These are phyloP conservation scores for Helicoverpa assulta DNA, from an alignment of 2,888 invertebrate species.

Conservation along the genomic window DNA sequence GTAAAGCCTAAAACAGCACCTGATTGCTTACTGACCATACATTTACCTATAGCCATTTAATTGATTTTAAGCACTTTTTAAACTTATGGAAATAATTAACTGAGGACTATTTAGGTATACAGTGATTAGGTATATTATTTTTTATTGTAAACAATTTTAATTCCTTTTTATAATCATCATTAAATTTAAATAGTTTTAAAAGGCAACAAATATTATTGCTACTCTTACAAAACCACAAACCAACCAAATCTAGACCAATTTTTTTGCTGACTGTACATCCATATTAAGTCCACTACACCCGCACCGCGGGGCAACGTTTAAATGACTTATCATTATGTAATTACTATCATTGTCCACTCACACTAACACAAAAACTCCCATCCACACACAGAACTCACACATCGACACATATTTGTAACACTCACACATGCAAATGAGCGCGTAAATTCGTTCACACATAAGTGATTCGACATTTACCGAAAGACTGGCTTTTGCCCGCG, in stretches of 20 bases:
- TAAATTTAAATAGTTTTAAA: too few species aligned
- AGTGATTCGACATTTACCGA: slow-evolving; percentile 11
- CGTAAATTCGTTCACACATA: slow-evolving; percentile 32
- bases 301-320: slow-evolving; percentile 85
- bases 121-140: too few species aligned
- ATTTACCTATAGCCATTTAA: too few species aligned
- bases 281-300: slow-evolving; percentile 80
- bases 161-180: too few species aligned
- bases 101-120: too few species aligned
- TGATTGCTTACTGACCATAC: too few species aligned
- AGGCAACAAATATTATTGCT: background rate
- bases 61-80: background rate
- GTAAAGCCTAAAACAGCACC: too few species aligned
- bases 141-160: too few species aligned
- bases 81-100: too few species aligned
- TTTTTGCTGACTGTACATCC: slow-evolving; percentile 74
- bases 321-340: slow-evolving; percentile 90
- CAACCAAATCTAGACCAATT: slow-evolving; percentile 38
- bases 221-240: slow-evolving; percentile 6
- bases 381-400: slow-evolving; percentile 47
- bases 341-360: slow-evolving; percentile 88
- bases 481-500: background rate
- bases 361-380: slow-evolving; percentile 56
- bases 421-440: slow-evolving; percentile 55
- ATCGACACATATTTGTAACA: background rate